Base-by-base conservation (phyloP, 2,797 vertebrate species). In the Rhynchonycteris naso region DNA sequence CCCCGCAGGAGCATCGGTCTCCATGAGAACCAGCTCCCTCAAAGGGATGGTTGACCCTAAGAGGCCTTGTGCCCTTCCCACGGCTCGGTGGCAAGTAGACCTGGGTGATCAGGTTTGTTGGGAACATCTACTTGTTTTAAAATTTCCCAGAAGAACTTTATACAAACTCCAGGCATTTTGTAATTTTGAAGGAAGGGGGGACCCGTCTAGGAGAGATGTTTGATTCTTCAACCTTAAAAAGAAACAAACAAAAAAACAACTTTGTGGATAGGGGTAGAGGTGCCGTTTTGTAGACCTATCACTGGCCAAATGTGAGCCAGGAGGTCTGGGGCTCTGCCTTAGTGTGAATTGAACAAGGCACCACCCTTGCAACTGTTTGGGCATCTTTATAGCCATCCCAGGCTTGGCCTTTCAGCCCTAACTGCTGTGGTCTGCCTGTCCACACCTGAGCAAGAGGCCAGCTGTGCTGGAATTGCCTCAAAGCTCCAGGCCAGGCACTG, bases 401-500 rank as follows among this genome's bases (percentile, higher is more conserved):
- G 56, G 19, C 43, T 26, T 4, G 1, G 10, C n/a, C n/a, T 90
- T 74, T 24, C 18, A 61, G 24, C 26, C 28, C 9, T 54, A 56
- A 63, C 11, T 35, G 4, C 24, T 59, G 63, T 43, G 14, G 7
- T 4, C 22, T n/a, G 8, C 26, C 38, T 21, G 7, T 54, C 21
- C 65, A n/a, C 5, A 7, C 24, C 12, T 0, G 12, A 52, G 28
- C 38, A 71, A 65, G 16, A 19, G 15, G 26, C 9, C 0, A 2
- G 33, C 13, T 18, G 8, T 18, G 0, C 28, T 50, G 74, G 47
- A 59, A 91, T 13, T 68, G 38, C 24, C 16, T 35, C 56, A 10
- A 2, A 2, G 43, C 22, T 56, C 59, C 63, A 43, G 7, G 12
- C 15, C 7, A 0, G 3, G 12, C 33, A 12, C 26, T 0, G 24